Evolutionary conservation across 1,140 invertebrate genomes (phyloP).

Genomic region (Hypothenemus hampei): DNA sequence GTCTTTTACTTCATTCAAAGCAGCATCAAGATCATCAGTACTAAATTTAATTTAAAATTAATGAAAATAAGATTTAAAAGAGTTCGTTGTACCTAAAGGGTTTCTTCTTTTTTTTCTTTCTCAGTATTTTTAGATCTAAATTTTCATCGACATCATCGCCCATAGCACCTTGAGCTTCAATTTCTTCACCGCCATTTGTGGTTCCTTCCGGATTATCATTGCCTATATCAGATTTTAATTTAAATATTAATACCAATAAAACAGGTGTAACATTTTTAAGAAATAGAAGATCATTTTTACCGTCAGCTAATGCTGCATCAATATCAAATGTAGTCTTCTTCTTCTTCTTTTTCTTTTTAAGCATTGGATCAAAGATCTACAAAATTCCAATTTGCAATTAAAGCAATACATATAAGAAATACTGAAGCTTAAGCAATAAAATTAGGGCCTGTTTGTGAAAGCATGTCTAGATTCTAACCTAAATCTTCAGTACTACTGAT

Average conservation of each 20-base stretch:
- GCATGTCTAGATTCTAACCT: no score
- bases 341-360: constrained; percentile 91
- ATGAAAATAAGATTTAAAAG: background rate
- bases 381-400: constrained; percentile 4
- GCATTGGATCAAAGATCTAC: constrained; percentile 76
- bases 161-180: constrained; percentile 47
- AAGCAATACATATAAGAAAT: no score
- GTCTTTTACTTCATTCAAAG: constrained; percentile 59
- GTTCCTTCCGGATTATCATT: constrained; percentile 15
- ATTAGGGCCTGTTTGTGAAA: no score
- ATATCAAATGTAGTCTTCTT: constrained; percentile 93
- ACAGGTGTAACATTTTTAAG: no score
- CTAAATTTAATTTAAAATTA: no score
- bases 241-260: background rate
- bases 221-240: constrained; percentile 59
- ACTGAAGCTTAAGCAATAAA: no score
- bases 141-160: constrained; percentile 63
- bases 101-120: constrained; percentile 70
- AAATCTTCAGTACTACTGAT: no score
- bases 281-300: no score
- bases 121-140: constrained; percentile 83
- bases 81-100: constrained; percentile 22
- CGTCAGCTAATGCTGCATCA: constrained; percentile 70
- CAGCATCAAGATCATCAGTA: constrained; percentile 71
- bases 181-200: constrained; percentile 34